Conservation (phyloP, 2,888 invertebrate genomes). For the Odontocolon sp. region DNA sequence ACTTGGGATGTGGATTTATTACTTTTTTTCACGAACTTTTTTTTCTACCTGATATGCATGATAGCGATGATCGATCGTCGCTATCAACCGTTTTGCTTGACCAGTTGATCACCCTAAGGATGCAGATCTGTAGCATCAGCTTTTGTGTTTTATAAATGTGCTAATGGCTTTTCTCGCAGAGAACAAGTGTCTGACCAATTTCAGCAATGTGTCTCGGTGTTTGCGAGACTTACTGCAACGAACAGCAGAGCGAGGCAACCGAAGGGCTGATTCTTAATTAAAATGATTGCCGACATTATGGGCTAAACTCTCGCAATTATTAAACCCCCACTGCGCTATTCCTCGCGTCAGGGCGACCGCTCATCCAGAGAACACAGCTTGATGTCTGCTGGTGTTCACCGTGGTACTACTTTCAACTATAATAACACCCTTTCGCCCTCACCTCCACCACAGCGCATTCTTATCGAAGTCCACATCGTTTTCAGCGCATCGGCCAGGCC, state of each 20-base stretch:
- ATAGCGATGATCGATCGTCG: no score
- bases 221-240: not conserved
- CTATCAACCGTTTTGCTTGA: no score
- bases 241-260: constrained; percentile 11
- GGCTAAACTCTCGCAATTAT: constrained; percentile 77
- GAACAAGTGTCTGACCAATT: not conserved
- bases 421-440: constrained; percentile 74
- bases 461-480: constrained; percentile 74
- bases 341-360: not conserved
- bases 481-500: constrained; percentile 36
- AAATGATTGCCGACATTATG: constrained; percentile 77
- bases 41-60: no score
- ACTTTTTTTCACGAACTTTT: not conserved
- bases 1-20: not conserved
- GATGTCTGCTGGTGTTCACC: constrained; percentile 71
- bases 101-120: no score
- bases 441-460: constrained; percentile 65
- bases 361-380: constrained; percentile 65
- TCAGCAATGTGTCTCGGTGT: not conserved
- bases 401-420: constrained; percentile 68
- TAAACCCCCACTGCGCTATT: constrained; percentile 66
- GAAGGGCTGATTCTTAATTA: constrained; percentile 74
- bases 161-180: no score
- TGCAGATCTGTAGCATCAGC: no score
- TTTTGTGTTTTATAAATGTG: not conserved